Evolutionary conservation across 2,888 invertebrate species (phyloP), one percentile per base, ranked within the genome.

Genomic region (Drosophila engyochracea): DNA sequence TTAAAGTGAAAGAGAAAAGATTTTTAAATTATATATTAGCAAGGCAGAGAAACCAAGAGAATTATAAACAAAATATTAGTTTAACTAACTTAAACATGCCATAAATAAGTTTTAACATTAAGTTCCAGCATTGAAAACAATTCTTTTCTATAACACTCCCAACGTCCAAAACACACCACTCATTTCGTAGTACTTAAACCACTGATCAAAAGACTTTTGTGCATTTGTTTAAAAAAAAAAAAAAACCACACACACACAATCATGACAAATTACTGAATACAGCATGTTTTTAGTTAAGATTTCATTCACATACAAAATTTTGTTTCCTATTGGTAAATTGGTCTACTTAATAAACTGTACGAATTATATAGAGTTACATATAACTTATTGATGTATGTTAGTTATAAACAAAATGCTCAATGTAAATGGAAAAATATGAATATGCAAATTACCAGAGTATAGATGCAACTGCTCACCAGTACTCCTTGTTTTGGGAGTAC

Each of bases 1-100:
- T 78, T 70, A 75, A 74, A 72, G 58, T 60, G 55, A 69, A 63
- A 68, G 44, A 64, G n/a, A 77, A 71, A 57, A 70, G 44, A 67
- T 30, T 75, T 63, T 70, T 63, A 76, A 79, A 63, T 51, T 33
- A 30, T 51, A 37, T 49, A 44, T 25, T 25, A 47, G 47, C 22
- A 51, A 33, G 35, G 28, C 30, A 58, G 16, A 53, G 12, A 66
- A 6, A 7, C 57, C 47, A 59, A 52, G 57, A 53, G 31, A 53
- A 53, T 55, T 25, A 47, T n/a, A 58, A 39, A 55, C 10, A 60
- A 61, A 57, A 79, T 64, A 72, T 68, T 85, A 85, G 87, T 87
- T 83, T 85, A 87, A 86, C 84, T 85, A 87, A 87, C 88, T 87
- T 82, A 85, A 83, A 86, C 86, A 86, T 86, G 86, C 86, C 86